Base-by-base conservation (phyloP, 1,140 invertebrate genomes). In the Prorops nasuta region DNA sequence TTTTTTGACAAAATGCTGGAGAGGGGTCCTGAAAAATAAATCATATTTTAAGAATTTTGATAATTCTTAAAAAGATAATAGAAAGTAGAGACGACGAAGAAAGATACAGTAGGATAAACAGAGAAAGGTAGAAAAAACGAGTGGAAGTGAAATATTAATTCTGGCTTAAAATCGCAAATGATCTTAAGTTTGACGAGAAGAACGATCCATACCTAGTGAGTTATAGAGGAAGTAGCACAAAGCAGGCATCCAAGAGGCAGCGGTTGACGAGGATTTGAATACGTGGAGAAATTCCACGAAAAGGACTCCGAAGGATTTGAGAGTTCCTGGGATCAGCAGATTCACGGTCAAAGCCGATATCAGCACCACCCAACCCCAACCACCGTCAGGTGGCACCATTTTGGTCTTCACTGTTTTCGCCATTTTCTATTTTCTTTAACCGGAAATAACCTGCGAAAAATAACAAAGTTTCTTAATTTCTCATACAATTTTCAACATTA, bases 1-100 rank as follows among this genome's bases (percentile, higher is more conserved):
- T 88, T 90, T 44, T 90, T 87, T 1, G 91, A 92, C 21, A 96
- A 76, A 39, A 91, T 86, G 64, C 90, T 91, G 4, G 93, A 91
- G 44, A 97, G 71, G 7, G 93, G 93, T 65, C 92, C 94, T 86
- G 81, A 61, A 72, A 86, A 69, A 41, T 48, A 57, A 46, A 51
- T 24, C 43, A 58, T 34, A 34, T 37, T 31, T 18, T 10, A 15
- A 36, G 28, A 18, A 34, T 19, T 2, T 41, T 22, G 16, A 28
- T 14, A n/a, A n/a, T n/a, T n/a, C n/a, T n/a, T n/a, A n/a, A n/a
- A n/a, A n/a, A n/a, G n/a, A n/a, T n/a, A n/a, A n/a, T n/a, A n/a
- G n/a, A n/a, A n/a, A n/a, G n/a, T n/a, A n/a, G n/a, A n/a, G n/a
- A n/a, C n/a, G n/a, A n/a, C n/a, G n/a, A n/a, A n/a, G n/a, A n/a